Conservation (phyloP, 2,797 vertebrate genomes). For the Lepilemur septentrionalis region DNA sequence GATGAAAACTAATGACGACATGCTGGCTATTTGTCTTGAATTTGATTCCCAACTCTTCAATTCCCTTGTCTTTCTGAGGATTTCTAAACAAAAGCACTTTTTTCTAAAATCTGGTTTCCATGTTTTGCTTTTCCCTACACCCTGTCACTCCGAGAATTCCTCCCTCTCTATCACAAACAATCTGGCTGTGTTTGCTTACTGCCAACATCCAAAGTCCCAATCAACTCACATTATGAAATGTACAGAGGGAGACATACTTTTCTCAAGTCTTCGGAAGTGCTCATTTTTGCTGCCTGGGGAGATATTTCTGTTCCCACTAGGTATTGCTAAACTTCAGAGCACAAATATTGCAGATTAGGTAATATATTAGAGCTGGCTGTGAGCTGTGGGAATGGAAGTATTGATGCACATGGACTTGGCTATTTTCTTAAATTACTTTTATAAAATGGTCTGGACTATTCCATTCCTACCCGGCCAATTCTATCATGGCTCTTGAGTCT, state of each 20-base stretch:
- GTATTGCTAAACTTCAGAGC: background rate
- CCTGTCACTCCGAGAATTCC: background rate
- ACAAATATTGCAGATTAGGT: background rate
- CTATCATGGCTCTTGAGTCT: background rate
- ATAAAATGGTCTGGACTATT: background rate
- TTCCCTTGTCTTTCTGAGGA: background rate
- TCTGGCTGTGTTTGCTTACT: conserved; percentile 39
- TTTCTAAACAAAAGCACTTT: background rate
- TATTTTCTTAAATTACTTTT: background rate
- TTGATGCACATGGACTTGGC: background rate
- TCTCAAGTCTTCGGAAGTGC: background rate
- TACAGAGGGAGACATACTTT: background rate
- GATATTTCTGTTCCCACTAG: background rate
- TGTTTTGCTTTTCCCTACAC: conserved; percentile 41
- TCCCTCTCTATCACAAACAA: conserved; percentile 30
- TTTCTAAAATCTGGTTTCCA: background rate
- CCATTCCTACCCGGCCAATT: background rate
- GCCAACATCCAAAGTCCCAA: background rate
- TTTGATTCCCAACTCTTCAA: background rate
- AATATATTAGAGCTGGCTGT: background rate
- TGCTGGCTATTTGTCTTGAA: background rate
- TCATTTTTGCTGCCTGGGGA: background rate
- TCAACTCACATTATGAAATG: background rate
- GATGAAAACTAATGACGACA: background rate
- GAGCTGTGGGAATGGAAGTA: background rate